Evolutionary conservation across 2,888 invertebrate species (phyloP).

Genomic region (Orthosia cruda): DNA sequence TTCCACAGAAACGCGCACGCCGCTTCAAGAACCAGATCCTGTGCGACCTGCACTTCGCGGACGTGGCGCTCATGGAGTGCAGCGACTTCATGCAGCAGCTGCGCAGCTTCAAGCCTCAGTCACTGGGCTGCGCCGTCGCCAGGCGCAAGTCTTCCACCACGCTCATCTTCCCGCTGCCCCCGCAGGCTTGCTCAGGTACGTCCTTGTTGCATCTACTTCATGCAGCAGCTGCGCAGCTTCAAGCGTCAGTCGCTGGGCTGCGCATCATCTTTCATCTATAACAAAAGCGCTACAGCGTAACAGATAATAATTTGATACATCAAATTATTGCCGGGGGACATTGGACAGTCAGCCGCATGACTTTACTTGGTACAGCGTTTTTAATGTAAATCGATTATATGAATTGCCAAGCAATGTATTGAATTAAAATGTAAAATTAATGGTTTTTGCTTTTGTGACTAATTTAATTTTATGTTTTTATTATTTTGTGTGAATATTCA

Average conservation of each 20-base stretch:
- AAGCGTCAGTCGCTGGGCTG: neutral
- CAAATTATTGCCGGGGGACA: too few relatives aligned
- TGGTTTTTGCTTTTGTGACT: too few relatives aligned
- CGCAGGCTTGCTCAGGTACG: constrained; percentile 98
- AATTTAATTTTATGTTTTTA: too few relatives aligned
- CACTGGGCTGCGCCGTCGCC: constrained; percentile 98
- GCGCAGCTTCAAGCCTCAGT: constrained; percentile 98
- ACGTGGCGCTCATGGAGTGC: constrained; percentile 99
- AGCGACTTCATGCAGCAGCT: constrained; percentile 99
- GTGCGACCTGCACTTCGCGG: constrained; percentile 99
- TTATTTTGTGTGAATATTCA: too few relatives aligned
- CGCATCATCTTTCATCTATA: too few relatives aligned
- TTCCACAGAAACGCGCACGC: constrained; percentile 92
- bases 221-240: constrained; percentile 93
- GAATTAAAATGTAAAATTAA: too few relatives aligned
- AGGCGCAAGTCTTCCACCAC: constrained; percentile 98
- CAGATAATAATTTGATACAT: too few relatives aligned
- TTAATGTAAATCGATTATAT: too few relatives aligned
- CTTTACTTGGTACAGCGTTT: too few relatives aligned
- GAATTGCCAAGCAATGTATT: too few relatives aligned
- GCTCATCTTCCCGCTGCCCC: constrained; percentile 98
- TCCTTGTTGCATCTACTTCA: neutral
- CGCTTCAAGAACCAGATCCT: constrained; percentile 97
- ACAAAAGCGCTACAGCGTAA: too few relatives aligned
- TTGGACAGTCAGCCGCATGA: too few relatives aligned